A percentile compares a stretch with the other conserved stretches of the same genome.
Evolutionary conservation across 2,113 vertebrate species (phyloP).

Genomic region (Actinemys pallida): DNA sequence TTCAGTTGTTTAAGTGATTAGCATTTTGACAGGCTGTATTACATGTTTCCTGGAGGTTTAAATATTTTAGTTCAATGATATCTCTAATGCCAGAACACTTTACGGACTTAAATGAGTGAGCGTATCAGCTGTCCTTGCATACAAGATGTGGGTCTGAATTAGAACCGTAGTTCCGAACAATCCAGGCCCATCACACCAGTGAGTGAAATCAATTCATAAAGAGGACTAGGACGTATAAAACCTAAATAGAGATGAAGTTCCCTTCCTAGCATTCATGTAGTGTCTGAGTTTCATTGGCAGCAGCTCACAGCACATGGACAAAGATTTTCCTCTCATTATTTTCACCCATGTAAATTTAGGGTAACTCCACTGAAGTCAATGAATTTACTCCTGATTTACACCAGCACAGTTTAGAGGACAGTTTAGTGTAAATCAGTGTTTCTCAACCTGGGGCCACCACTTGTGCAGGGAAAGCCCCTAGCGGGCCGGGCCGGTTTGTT

Average conservation of each 20-base stretch:
- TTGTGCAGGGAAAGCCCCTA: too few relatives aligned
- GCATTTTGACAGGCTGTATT: neutral
- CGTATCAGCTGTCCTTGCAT: neutral
- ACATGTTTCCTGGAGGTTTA: neutral
- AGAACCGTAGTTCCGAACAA: neutral
- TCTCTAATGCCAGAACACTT: neutral
- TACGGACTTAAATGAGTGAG: neutral
- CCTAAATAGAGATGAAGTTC: neutral
- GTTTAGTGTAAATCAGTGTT: neutral
- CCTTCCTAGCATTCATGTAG: neutral
- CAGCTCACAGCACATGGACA: neutral
- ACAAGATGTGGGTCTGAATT: neutral
- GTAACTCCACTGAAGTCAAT: neutral
- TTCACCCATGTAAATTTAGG: too few relatives aligned
- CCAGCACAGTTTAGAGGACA: neutral
- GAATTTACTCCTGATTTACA: neutral
- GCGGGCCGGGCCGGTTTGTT: too few relatives aligned
- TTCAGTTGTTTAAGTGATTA: neutral
- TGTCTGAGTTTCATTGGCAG: neutral
- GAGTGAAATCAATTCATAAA: neutral
- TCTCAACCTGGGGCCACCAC: too few relatives aligned
- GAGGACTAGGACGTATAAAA: neutral
- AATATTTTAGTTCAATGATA: neutral
- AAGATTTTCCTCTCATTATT: too few relatives aligned
- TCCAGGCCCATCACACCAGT: accelerated